Conservation (phyloP, 1,140 invertebrate species). For the Anadara kagoshimensis region DNA sequence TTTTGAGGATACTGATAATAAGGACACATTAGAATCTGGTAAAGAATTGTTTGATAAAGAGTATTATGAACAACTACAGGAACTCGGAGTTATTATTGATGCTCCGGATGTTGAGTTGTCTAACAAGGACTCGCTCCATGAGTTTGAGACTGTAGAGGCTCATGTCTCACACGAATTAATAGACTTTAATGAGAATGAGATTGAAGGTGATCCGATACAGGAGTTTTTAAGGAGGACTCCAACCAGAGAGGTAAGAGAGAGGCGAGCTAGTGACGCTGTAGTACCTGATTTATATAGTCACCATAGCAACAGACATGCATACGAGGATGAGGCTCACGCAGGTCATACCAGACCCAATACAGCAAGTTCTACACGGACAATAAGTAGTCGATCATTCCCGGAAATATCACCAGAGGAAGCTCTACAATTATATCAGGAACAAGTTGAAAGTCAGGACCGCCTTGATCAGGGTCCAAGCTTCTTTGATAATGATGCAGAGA, state of each 20-base stretch:
- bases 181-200: slow-evolving; percentile 31
- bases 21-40: slow-evolving; percentile 27
- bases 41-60: slow-evolving; percentile 62
- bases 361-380: slow-evolving; percentile 58
- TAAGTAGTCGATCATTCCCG: slow-evolving; percentile 63
- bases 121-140: slow-evolving; percentile 54
- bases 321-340: slow-evolving; percentile 23
- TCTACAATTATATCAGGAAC: slow-evolving; percentile 49
- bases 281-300: slow-evolving; percentile 30
- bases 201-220: slow-evolving; percentile 39
- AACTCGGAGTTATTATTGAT: slow-evolving; percentile 68
- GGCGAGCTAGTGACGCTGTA: slow-evolving; percentile 28
- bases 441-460: slow-evolving; percentile 25
- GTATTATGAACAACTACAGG: slow-evolving; percentile 64
- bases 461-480: background rate
- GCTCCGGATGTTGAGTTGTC: slow-evolving; percentile 55
- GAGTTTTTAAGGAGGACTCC: slow-evolving; percentile 51
- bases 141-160: slow-evolving; percentile 60
- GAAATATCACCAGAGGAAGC: slow-evolving; percentile 67
- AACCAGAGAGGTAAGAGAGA: slow-evolving; percentile 13
- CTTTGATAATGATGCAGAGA: slow-evolving; percentile 33
- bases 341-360: slow-evolving; percentile 49
- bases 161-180: slow-evolving; percentile 49
- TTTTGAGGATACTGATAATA: slow-evolving; percentile 45
- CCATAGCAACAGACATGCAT: slow-evolving; percentile 10